A percentile compares a stretch with the other conserved stretches of the same genome.
Conservation (phyloP, 2,888 invertebrate genomes). For the Lasioglossum figueresi region DNA sequence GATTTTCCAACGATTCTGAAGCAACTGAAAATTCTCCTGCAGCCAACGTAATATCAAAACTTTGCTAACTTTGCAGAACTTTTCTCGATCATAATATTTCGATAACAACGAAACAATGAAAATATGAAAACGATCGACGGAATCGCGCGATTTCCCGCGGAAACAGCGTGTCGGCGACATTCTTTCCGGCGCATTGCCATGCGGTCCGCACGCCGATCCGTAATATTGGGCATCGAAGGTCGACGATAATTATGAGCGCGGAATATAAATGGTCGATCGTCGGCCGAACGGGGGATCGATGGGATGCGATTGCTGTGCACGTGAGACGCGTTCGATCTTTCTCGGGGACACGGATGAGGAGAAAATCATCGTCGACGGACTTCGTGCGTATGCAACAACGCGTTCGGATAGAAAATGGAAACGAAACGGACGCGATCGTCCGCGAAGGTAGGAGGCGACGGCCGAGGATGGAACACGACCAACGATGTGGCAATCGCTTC, state of each 20-base stretch:
- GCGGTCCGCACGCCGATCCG: conserved; percentile 58
- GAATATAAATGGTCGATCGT: conserved; percentile 70
- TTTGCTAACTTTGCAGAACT: neutral
- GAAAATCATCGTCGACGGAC: conserved; percentile 19
- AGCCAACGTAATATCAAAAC: neutral
- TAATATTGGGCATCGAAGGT: conserved; percentile 69
- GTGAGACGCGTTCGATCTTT: conserved; percentile 56
- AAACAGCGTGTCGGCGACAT: conserved; percentile 14
- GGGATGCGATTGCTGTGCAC: conserved; percentile 62
- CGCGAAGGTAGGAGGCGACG: neutral
- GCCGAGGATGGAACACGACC: neutral
- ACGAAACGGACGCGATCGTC: neutral
- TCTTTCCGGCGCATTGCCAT: conserved; percentile 58
- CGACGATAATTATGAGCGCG: conserved; percentile 67
- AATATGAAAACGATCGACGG: neutral
- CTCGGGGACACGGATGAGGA: neutral
- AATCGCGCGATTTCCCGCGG: conserved; percentile 51
- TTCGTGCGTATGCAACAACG: neutral
- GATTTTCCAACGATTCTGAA: too few relatives aligned
- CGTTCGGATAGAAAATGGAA: conserved; percentile 46
- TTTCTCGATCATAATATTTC: neutral
- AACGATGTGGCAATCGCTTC: conserved; percentile 78
- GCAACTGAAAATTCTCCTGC: too few relatives aligned
- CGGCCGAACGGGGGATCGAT: conserved; percentile 54
- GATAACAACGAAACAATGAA: neutral